Evolutionary conservation across 2,888 invertebrate genomes (phyloP), one percentile per base, ranked within the genome.

Genomic region (Brachyptera risi): DNA sequence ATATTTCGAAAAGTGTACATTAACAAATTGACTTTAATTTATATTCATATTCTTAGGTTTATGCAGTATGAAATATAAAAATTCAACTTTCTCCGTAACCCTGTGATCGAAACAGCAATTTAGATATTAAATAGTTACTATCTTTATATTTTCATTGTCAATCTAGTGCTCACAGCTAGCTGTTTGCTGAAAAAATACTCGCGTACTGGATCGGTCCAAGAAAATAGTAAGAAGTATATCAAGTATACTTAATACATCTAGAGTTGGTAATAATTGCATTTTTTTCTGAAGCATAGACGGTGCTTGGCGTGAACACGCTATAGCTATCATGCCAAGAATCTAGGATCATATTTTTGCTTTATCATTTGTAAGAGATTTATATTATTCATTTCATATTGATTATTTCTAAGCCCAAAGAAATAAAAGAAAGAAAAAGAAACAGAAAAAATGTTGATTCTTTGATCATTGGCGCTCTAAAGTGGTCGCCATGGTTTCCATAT

Each of bases 331-430:
- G 54, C 35, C 54, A 54, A 54, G 54, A 54, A 54, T 54, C 54
- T 37, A 11, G 54, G 54, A 54, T 54, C 54, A 54, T 54, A 54
- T 54, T 54, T 54, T 54, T 54, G 54, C 54, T 54, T 54, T 54
- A 54, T 54, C 54, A 54, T 54, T 54, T 54, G 54, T 54, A 54
- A 54, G 35, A 54, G 54, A 54, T 54, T 54, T 54, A 54, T 54
- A 54, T 44, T 44, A 44, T 54, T 54, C 54, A 54, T 54, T 54
- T 54, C 31, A 37, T 54, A 54, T 54, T 54, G 54, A 54, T 54
- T 54, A 54, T 54, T 54, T 54, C 54, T 54, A 54, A 54, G 54
- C 54, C 54, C 54, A 19, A 23, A 54, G 35, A 54, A 54, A 54
- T 37, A 21, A 35, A 54, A 54, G 27, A 23, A 17, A 15, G 19